Evolutionary conservation across 2,888 invertebrate species (phyloP), one percentile per base, ranked within the genome.

Genomic region (Ditula angustiorana): DNA sequence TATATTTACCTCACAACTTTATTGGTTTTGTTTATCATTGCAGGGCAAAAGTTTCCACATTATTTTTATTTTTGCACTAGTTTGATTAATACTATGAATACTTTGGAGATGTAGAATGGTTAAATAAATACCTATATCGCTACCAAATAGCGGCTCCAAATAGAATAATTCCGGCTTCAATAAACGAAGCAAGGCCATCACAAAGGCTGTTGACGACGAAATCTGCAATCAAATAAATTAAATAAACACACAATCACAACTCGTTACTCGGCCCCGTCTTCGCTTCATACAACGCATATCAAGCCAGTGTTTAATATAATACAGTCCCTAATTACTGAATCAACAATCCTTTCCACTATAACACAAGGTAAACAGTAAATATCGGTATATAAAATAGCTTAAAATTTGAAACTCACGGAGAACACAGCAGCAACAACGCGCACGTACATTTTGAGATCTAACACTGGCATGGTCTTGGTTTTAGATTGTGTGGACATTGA

Each of bases 371-470:
- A 53, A 35, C 35, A 53, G 5, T 35, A 46, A 56, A 26, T 26
- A 56, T 41, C 26, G 10, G 2, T 41, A 37, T 24, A n/a, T 33
- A 35, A 19, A 37, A 41, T 19, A 10, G 33, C n/a, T n/a, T 33
- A 19, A 7, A 53, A 35, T n/a, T 8, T 49, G 23, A 23, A 65
- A 86, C 88, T 87, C 80, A 92, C 92, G 67, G 86, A 86, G 81
- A 92, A 92, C 44, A 90, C 88, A 37, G 84, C 86, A 19, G 90
- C 91, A 5, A 90, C 88, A 58, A 90, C 82, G 71, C 87, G 80
- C 57, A 91, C 83, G 71, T 86, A 92, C 74, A 87, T 82, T 78
- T 86, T 89, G 66, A 90, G 75, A 67, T 92, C 90, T 66, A 91
- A 74, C 74, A 77, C 69, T 50, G 90, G 88, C 88, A 90, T 65